Evolutionary conservation across 2,113 vertebrate species (phyloP), one percentile per base, ranked within the genome.

Genomic region (Tachysurus fulvidraco): DNA sequence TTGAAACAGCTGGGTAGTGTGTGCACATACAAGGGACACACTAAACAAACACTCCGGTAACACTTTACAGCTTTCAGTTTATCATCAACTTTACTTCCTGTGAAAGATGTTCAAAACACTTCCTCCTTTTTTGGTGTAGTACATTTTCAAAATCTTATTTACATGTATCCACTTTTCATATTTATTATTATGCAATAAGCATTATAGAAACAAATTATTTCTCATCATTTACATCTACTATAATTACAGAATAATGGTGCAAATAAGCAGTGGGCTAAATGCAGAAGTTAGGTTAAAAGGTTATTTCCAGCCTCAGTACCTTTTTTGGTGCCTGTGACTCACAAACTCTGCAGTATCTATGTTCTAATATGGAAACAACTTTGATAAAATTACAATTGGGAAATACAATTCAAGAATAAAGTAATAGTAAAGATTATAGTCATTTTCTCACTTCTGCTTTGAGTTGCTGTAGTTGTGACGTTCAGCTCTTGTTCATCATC

Each of bases 1-100:
- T 77, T 86, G 71, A 88, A 86, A 86, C 79, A 88, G 84, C 65
- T 85, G 88, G 73, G 9, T 55, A 64, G 59, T 59, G 55, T 78
- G 64, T 78, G 25, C 73, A 83, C 64, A 85, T 28, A 71, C 28
- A 71, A 71, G 36, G 62, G 76, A 81, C 19, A 25, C 13, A 85
- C 57, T 85, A 41, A 59, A 64, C 64, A 86, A 83, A 88, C 23
- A 88, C 12, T 36, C 80, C 13, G 59, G 67, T 69, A 81, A 71
- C 17, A 28, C 41, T 89, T 82, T 80, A 80, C 30, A 79, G 46
- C 65, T 78, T 59, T 67, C 11, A 19, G 83, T 69, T 77, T 81
- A 88, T 81, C 64, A 74, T 60, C 54, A 81, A 16, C 54, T 36
- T 52, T 62, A 74, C 55, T 82, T 82, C 62, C 85, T 86, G 85